Evolutionary conservation across 2,888 invertebrate species (phyloP).

Genomic region (Dendrolimus pini): DNA sequence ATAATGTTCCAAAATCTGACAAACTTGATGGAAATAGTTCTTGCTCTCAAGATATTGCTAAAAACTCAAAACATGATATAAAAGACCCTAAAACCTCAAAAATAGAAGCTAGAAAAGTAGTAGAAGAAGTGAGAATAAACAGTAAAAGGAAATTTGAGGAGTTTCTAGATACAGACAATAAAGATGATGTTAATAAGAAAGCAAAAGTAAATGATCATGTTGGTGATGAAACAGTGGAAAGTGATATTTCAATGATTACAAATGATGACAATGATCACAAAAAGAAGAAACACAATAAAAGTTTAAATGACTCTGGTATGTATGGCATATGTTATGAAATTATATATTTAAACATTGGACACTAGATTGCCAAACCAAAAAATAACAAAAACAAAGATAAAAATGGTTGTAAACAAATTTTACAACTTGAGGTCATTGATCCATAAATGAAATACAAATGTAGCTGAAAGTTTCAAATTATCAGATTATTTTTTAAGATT

Average conservation of each 20-base stretch:
- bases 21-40: neutral
- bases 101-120: conserved; percentile 15
- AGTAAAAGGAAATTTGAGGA: conserved; percentile 42
- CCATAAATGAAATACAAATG: too few species aligned
- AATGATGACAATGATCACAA: conserved; percentile 15
- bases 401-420: too few species aligned
- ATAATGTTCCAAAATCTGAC: neutral
- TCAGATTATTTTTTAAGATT: too few species aligned
- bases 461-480: too few species aligned
- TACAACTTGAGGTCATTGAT: too few species aligned
- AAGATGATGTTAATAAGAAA: conserved; percentile 4
- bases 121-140: conserved; percentile 26
- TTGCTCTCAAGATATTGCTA: neutral
- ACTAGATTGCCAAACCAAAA: too few species aligned
- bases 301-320: conserved; percentile 59
- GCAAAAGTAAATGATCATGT: conserved; percentile 4
- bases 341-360: too few species aligned
- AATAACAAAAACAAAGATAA: too few species aligned
- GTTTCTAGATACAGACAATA: conserved; percentile 32
- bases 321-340: neutral
- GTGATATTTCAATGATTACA: conserved; percentile 14
- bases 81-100: conserved; percentile 12
- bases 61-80: conserved; percentile 9
- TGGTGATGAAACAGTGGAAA: conserved; percentile 10
- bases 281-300: conserved; percentile 37